Evolutionary conservation across 2,888 invertebrate species (phyloP).

Genomic region (Capitulum mitella): DNA sequence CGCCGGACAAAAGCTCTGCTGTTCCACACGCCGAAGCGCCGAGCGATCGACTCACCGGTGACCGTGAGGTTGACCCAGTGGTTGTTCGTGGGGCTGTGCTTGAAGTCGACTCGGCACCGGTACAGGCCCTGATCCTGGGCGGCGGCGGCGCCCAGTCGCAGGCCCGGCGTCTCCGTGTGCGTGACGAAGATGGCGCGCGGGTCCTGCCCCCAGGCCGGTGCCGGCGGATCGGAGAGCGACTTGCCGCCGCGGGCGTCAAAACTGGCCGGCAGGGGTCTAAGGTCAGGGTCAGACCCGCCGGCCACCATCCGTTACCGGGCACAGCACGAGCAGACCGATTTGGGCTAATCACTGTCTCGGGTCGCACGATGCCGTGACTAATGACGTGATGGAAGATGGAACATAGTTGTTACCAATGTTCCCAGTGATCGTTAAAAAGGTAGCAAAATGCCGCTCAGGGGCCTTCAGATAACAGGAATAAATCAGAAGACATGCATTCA

Average conservation of each 20-base stretch:
- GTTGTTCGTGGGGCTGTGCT: constrained; percentile 27
- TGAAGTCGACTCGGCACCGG: constrained; percentile 30
- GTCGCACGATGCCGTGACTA: too few species aligned
- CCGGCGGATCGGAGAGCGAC: not conserved
- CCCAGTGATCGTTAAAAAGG: not conserved
- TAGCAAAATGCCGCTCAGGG: not conserved
- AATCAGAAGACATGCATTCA: too few species aligned
- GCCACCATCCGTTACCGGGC: too few species aligned
- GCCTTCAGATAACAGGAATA: too few species aligned
- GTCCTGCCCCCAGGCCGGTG: not conserved
- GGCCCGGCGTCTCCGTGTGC: not conserved
- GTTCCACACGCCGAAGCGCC: too few species aligned
- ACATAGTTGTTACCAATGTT: not conserved
- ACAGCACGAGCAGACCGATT: too few species aligned
- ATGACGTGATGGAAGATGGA: not conserved
- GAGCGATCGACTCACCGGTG: constrained; percentile 27
- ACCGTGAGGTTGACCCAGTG: constrained; percentile 25
- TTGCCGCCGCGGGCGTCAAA: not conserved
- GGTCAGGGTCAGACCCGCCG: too few species aligned
- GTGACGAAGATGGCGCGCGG: not conserved
- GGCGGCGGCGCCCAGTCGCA: not conserved
- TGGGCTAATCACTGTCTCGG: too few species aligned
- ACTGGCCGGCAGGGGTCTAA: not conserved
- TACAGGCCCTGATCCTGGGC: constrained; percentile 28
- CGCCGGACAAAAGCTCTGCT: too few species aligned